These are phyloP conservation scores for Etheostoma cragini DNA, from an alignment of 2,113 vertebrate species.

Conservation along the genomic window DNA sequence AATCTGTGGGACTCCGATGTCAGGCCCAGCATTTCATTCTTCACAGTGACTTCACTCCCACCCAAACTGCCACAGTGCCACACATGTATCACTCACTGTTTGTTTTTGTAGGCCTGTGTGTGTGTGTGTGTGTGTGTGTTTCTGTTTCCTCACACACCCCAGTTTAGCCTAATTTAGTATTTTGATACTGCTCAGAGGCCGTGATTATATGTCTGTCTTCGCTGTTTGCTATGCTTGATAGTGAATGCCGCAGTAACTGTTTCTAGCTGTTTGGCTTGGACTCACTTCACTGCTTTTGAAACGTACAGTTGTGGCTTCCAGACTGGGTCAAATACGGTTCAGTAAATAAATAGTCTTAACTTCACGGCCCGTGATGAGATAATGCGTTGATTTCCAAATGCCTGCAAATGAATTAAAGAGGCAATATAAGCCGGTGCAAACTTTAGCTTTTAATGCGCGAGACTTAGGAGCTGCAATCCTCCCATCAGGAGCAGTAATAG, in stretches of 20 bases:
- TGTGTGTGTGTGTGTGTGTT: neutral
- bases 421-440: slow-evolving; percentile 45
- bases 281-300: slow-evolving; percentile 65
- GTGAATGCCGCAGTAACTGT: slow-evolving; percentile 41
- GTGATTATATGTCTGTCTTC: slow-evolving; percentile 70
- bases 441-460: slow-evolving; percentile 12
- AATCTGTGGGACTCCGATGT: slow-evolving; percentile 79
- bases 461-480: slow-evolving; percentile 30
- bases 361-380: slow-evolving; percentile 49
- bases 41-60: slow-evolving; percentile 76
- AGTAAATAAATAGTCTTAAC: slow-evolving; percentile 71
- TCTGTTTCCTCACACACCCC: slow-evolving; percentile 32
- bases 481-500: slow-evolving; percentile 16
- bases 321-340: slow-evolving; percentile 70
- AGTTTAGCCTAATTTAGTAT: slow-evolving; percentile 36
- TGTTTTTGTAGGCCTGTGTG: neutral
- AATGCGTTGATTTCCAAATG: slow-evolving; percentile 41
- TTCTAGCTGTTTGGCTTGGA: slow-evolving; percentile 68
- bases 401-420: slow-evolving; percentile 47
- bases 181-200: slow-evolving; percentile 52
- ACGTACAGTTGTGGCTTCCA: slow-evolving; percentile 66
- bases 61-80: slow-evolving; percentile 47
- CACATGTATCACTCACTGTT: slow-evolving; percentile 22
- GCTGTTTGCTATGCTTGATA: slow-evolving; percentile 52
- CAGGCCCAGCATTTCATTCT: slow-evolving; percentile 74